These are phyloP conservation scores for Mesodorylaimus sp. DNA, from an alignment of 2,888 invertebrate genomes.

Conservation along the genomic window DNA sequence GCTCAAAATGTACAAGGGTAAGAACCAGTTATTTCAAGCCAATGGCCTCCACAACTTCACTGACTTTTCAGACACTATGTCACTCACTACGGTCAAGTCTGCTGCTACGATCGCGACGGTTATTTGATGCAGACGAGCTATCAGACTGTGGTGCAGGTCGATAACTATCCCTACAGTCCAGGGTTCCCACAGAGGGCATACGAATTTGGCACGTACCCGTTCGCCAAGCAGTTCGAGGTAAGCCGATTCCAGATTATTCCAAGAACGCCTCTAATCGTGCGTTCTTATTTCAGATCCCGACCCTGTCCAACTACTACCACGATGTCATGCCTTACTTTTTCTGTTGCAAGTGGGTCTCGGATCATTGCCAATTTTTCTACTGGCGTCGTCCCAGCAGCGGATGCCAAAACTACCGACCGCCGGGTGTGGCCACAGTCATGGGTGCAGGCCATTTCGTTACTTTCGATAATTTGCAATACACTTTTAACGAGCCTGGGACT, in stretches of 20 bases:
- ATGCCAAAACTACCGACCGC: slow-evolving; percentile 83
- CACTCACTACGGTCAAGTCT: slow-evolving; percentile 58
- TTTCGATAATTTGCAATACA: slow-evolving; percentile 71
- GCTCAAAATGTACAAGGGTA: slow-evolving; percentile 22
- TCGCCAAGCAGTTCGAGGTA: slow-evolving; percentile 80
- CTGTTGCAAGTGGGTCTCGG: slow-evolving; percentile 83
- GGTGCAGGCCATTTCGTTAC: slow-evolving; percentile 86
- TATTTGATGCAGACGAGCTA: slow-evolving; percentile 83
- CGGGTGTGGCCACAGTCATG: slow-evolving; percentile 67
- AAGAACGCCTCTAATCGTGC: no score
- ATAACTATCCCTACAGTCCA: slow-evolving; percentile 22
- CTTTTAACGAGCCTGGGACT: slow-evolving; percentile 84
- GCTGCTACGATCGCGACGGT: slow-evolving; percentile 81
- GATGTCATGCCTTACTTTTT: slow-evolving; percentile 83
- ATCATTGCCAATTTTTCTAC: slow-evolving; percentile 81
- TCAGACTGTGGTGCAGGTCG: slow-evolving; percentile 44
- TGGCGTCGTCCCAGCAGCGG: slow-evolving; percentile 74
- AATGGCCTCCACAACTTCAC: neutral
- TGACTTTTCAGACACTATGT: slow-evolving; percentile 14
- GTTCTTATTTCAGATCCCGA: slow-evolving; percentile 46
- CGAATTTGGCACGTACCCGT: slow-evolving; percentile 74
- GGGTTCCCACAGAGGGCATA: slow-evolving; percentile 35
- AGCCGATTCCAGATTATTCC: no score
- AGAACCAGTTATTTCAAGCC: neutral
- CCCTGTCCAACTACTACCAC: slow-evolving; percentile 82